Evolutionary conservation across 2,113 vertebrate genomes (phyloP).

Genomic region (Tretioscincus oriximinensis): DNA sequence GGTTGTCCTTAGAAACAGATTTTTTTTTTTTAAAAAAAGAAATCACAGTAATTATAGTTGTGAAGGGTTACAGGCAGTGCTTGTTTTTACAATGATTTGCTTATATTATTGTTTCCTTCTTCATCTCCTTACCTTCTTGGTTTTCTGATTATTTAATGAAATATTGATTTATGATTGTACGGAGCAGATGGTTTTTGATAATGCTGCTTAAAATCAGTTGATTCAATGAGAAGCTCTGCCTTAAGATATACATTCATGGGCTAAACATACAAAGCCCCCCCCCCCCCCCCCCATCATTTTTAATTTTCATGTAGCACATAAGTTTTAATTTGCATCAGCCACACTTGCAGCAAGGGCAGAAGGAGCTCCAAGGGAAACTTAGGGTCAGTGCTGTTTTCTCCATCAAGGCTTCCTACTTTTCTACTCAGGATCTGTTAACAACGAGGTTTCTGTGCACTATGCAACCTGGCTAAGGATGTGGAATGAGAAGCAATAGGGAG

Average conservation of each 20-base stretch:
- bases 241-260: slow-evolving; percentile 34
- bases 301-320: no score
- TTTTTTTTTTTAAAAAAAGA: slow-evolving; percentile 56
- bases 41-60: slow-evolving; percentile 51
- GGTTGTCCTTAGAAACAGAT: slow-evolving; percentile 63
- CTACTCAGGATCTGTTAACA: no score
- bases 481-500: no score
- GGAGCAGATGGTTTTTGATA: slow-evolving; percentile 64
- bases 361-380: not conserved
- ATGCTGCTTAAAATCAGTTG: slow-evolving; percentile 58
- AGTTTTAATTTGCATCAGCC: no score
- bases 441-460: no score
- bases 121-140: slow-evolving; percentile 41
- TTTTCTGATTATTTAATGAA: slow-evolving; percentile 71
- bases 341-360: no score
- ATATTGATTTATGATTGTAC: slow-evolving; percentile 71
- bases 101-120: slow-evolving; percentile 45
- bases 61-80: slow-evolving; percentile 44
- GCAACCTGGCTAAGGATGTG: no score
- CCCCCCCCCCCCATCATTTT: no score
- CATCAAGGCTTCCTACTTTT: no score
- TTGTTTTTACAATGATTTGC: slow-evolving; percentile 57
- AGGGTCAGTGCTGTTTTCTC: not conserved
- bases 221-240: slow-evolving; percentile 52
- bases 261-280: not conserved